phyloP scores from a whole-genome alignment of 2,113 vertebrate species.

The Bombycilla garrulus region DNA sequence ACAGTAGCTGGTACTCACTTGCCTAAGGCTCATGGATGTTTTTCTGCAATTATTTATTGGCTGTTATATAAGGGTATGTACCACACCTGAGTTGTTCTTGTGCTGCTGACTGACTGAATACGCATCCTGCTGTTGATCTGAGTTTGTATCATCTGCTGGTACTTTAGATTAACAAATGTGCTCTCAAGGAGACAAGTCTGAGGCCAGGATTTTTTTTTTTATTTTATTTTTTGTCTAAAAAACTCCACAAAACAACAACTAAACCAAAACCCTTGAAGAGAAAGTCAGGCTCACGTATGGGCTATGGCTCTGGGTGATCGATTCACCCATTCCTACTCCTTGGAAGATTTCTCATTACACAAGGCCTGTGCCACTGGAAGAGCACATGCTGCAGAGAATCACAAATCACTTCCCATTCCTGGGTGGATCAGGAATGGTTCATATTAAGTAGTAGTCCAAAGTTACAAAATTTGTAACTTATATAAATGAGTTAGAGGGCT shows the following conservation, averaged over 20 bases:
- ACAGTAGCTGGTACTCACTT: not conserved
- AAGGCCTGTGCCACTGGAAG: not conserved
- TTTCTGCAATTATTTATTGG: not conserved
- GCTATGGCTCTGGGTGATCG: not conserved
- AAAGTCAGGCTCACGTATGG: not conserved
- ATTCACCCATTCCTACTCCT: not conserved
- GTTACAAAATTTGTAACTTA: not conserved
- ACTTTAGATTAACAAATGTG: not conserved
- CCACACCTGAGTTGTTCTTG: not conserved
- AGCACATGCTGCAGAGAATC: not conserved
- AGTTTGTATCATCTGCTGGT: not conserved
- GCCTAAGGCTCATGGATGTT: not conserved
- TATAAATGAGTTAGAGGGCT: constrained; percentile 7
- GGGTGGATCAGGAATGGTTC: not conserved
- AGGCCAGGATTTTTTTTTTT: not conserved
- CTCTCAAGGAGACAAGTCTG: not conserved
- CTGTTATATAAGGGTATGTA: not conserved
- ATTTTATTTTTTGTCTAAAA: no score
- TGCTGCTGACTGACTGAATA: not conserved
- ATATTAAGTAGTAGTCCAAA: not conserved
- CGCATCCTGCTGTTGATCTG: not conserved
- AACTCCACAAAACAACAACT: not conserved
- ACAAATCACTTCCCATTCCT: constrained; percentile 19
- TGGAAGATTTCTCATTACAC: not conserved
- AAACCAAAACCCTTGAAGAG: not conserved